Percentiles rank a stretch among this genome's conserved stretches.
Evolutionary conservation across 1,140 invertebrate species (phyloP).

Genomic region (Vanessa atalanta): DNA sequence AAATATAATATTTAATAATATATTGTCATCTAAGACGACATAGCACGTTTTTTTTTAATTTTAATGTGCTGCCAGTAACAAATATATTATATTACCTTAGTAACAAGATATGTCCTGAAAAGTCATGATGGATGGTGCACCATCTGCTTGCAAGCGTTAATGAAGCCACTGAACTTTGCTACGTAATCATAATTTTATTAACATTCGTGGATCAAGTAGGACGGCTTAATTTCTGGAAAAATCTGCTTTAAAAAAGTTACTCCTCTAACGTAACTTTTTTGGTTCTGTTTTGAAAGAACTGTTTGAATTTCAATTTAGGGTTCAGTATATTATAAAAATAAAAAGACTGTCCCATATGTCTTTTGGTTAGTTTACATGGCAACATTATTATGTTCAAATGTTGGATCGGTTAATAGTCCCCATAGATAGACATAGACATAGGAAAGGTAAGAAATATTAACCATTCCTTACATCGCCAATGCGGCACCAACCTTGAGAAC

Average conservation of each 20-base stretch:
- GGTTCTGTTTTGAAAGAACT: not conserved
- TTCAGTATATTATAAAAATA: not conserved
- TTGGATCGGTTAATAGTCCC: no score
- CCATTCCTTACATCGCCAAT: no score
- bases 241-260: slow-evolving; percentile 2
- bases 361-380: no score
- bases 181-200: slow-evolving; percentile 32
- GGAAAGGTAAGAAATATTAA: no score
- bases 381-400: no score
- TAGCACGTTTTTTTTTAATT: no score
- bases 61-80: no score
- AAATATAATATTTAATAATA: no score
- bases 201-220: slow-evolving; percentile 24
- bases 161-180: slow-evolving; percentile 33
- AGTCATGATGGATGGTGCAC: not conserved
- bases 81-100: not conserved
- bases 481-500: no score
- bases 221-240: slow-evolving; percentile 7
- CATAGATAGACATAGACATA: no score
- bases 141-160: slow-evolving; percentile 22
- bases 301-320: not conserved
- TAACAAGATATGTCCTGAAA: not conserved
- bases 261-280: not conserved
- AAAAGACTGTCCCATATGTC: not conserved
- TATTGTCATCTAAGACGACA: fast-evolving